phyloP scores from a whole-genome alignment of 2,113 vertebrate species.

The Microcebus tavaratra region DNA sequence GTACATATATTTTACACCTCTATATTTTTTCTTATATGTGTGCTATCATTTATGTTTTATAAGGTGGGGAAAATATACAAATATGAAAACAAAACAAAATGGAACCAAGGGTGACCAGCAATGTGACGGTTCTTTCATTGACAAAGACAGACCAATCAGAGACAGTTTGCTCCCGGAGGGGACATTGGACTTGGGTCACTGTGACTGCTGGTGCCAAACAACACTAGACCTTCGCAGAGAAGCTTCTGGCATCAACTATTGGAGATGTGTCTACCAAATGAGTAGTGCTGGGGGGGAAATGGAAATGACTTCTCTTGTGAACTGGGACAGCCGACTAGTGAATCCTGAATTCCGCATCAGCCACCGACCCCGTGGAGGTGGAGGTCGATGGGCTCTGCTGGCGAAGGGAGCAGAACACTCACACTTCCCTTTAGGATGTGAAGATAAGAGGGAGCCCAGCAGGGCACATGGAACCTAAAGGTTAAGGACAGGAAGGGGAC shows the following conservation, averaged over 20 bases:
- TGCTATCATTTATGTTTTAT: neutral
- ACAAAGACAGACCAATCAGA: neutral
- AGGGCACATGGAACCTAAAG: neutral
- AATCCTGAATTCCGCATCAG: neutral
- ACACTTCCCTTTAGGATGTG: neutral
- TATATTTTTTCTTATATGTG: neutral
- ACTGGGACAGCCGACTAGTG: neutral
- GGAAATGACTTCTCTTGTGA: neutral
- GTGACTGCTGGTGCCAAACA: neutral
- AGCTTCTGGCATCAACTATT: neutral
- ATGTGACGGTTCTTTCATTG: neutral
- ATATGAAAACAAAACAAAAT: constrained; percentile 9
- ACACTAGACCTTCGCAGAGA: neutral
- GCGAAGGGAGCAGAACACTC: neutral
- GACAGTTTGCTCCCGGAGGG: neutral
- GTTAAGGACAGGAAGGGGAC: neutral
- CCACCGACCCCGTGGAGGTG: no score
- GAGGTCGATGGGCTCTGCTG: neutral
- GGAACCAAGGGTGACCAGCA: neutral
- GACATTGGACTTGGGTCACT: neutral
- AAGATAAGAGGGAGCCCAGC: neutral
- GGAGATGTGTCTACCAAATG: neutral
- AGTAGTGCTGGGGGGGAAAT: neutral
- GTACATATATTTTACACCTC: neutral
- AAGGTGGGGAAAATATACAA: neutral